Conservation (phyloP, 2,888 invertebrate species). For the Limenitis camilla region DNA sequence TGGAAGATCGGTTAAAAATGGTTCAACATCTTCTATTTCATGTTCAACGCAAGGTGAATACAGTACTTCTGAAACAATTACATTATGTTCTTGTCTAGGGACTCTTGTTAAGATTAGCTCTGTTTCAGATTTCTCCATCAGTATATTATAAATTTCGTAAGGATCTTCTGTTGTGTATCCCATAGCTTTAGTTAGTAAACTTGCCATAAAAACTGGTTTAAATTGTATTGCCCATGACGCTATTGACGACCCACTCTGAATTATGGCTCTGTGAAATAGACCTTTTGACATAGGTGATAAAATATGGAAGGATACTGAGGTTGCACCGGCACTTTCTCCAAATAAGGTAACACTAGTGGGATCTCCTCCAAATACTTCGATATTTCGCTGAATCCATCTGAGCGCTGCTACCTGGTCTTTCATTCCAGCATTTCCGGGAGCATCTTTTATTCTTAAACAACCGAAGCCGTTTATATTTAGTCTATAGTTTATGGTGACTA, state of each 20-base stretch:
- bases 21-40: constrained; percentile 45
- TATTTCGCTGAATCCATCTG: constrained; percentile 50
- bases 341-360: constrained; percentile 51
- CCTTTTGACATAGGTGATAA: constrained; percentile 56
- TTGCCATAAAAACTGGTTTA: constrained; percentile 45
- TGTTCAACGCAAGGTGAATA: constrained; percentile 50
- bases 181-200: constrained; percentile 47
- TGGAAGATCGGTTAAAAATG: constrained; percentile 50
- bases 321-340: constrained; percentile 58
- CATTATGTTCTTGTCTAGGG: constrained; percentile 40
- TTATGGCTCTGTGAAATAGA: constrained; percentile 54
- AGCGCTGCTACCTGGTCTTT: constrained; percentile 57
- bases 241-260: constrained; percentile 55
- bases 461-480: constrained; percentile 53
- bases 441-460: constrained; percentile 50
- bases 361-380: constrained; percentile 50
- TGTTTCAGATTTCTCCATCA: constrained; percentile 41
- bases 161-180: constrained; percentile 42
- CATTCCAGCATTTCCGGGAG: constrained; percentile 54
- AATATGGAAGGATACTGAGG: constrained; percentile 50
- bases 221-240: constrained; percentile 49
- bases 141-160: constrained; percentile 42
- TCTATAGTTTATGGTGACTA: constrained; percentile 57
- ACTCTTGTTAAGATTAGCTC: constrained; percentile 48
- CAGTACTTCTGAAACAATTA: constrained; percentile 41